A percentile compares a stretch with the other conserved stretches of the same genome.
phyloP scores from a whole-genome alignment of 2,888 invertebrate genomes.

The Eurytoma adleriae region DNA sequence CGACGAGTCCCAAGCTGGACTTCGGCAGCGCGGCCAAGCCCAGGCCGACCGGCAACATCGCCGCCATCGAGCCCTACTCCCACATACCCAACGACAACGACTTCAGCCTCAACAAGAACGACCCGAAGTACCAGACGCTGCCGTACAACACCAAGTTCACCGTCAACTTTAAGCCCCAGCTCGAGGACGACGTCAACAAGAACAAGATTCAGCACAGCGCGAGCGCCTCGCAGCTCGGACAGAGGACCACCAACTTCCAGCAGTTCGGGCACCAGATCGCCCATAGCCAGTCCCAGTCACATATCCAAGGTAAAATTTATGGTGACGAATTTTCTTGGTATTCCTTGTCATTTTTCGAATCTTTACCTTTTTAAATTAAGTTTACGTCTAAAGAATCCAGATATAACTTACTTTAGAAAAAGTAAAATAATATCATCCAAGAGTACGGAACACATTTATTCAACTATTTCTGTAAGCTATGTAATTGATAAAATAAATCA shows the following conservation, averaged over 20 bases:
- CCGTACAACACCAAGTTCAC: constrained; percentile 93
- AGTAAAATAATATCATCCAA: too few species aligned
- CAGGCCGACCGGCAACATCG: constrained; percentile 86
- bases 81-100: constrained; percentile 86
- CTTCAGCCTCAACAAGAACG: constrained; percentile 88
- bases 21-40: constrained; percentile 70
- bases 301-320: constrained; percentile 69
- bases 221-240: constrained; percentile 73
- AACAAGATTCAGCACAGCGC: constrained; percentile 73
- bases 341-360: background rate
- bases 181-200: constrained; percentile 63
- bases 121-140: constrained; percentile 94
- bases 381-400: too few species aligned
- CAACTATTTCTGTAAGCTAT: too few species aligned
- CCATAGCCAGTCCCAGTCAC: constrained; percentile 74
- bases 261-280: constrained; percentile 73
- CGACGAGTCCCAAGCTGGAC: constrained; percentile 64
- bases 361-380: too few species aligned
- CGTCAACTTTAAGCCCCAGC: constrained; percentile 77
- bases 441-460: too few species aligned
- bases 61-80: constrained; percentile 92
- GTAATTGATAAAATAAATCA: too few species aligned
- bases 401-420: too few species aligned
- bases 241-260: constrained; percentile 68
- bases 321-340: background rate